These are phyloP conservation scores for Lochmaea capreae DNA, from an alignment of 2,888 invertebrate genomes.

Conservation along the genomic window DNA sequence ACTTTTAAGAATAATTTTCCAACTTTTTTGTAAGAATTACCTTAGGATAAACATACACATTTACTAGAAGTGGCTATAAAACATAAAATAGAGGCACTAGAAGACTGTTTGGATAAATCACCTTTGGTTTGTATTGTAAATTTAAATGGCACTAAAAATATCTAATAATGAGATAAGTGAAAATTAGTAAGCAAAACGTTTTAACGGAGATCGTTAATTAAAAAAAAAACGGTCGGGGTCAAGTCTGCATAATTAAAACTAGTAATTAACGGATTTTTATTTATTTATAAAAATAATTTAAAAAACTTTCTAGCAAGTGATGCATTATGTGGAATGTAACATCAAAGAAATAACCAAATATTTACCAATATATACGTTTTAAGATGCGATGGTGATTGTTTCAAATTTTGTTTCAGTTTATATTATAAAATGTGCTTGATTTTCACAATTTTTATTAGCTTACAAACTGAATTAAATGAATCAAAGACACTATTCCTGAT, in stretches of 20 bases:
- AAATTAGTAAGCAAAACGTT: no score
- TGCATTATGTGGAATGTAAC: conserved; percentile 8
- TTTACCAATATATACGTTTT: neutral
- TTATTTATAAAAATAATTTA: conserved; percentile 15
- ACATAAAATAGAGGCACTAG: no score
- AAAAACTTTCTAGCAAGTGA: neutral
- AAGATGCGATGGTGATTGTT: neutral
- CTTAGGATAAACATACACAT: no score
- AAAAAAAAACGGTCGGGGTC: neutral
- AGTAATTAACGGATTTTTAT: neutral
- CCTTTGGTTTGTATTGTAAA: no score
- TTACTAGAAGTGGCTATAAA: no score
- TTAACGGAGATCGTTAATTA: no score
- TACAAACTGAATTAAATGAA: neutral
- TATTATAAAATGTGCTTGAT: neutral
- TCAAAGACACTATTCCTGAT: neutral
- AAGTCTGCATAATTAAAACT: neutral
- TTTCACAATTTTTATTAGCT: neutral
- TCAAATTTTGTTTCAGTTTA: neutral
- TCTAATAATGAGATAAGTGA: no score
- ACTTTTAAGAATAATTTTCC: no score
- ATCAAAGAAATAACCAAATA: neutral
- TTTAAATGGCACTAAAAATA: no score
- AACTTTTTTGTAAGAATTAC: no score
- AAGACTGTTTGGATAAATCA: no score